Conservation (phyloP, 2,797 vertebrate species). For the Xyrichtys novacula region DNA sequence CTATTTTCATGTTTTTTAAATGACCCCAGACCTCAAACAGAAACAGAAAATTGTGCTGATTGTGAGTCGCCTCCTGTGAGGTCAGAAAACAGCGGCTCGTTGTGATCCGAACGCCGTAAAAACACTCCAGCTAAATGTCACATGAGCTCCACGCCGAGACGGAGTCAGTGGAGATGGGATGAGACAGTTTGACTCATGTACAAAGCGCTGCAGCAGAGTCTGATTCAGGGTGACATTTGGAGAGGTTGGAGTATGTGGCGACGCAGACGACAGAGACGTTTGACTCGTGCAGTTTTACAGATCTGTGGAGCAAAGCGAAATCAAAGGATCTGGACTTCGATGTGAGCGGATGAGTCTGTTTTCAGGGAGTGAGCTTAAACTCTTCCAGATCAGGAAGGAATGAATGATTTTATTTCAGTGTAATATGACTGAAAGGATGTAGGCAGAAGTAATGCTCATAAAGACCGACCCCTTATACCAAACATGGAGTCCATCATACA, state of each 20-base stretch:
- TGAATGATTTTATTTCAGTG: too few relatives aligned
- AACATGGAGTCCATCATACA: too few relatives aligned
- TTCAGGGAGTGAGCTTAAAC: constrained; percentile 5
- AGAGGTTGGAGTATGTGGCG: constrained; percentile 46
- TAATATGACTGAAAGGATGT: too few relatives aligned
- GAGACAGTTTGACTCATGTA: constrained; percentile 67
- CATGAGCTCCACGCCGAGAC: constrained; percentile 46
- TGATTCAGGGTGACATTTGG: constrained; percentile 72
- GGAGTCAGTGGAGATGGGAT: constrained; percentile 49
- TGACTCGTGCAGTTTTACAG: constrained; percentile 52
- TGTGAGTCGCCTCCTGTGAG: constrained; percentile 2
- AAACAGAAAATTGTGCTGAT: constrained; percentile 9
- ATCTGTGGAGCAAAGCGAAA: constrained; percentile 52
- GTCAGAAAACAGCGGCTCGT: constrained; percentile 25
- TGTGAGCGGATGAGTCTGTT: constrained; percentile 42
- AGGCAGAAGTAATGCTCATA: too few relatives aligned
- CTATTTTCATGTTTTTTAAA: constrained; percentile 6
- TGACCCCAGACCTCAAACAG: constrained; percentile 16
- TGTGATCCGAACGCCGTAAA: constrained; percentile 31
- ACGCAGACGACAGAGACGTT: constrained; percentile 56
- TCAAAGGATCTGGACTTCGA: constrained; percentile 42
- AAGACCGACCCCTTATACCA: too few relatives aligned
- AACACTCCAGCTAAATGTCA: constrained; percentile 66
- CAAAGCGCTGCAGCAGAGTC: constrained; percentile 59
- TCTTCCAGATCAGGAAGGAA: too few relatives aligned